phyloP scores from a whole-genome alignment of 2,888 invertebrate species.

The Melinaea menophilus region DNA sequence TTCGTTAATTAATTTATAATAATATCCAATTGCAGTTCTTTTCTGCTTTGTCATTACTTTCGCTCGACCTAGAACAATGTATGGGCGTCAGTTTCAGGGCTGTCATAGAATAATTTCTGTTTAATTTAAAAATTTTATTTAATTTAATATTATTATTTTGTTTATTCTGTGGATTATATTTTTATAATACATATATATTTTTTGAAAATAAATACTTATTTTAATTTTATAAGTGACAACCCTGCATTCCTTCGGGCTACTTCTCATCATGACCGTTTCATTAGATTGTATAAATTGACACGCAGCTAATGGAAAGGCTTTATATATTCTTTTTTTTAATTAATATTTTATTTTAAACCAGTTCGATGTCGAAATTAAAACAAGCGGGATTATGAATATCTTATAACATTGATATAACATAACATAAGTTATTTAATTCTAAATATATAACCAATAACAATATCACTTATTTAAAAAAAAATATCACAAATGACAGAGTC shows the following conservation, averaged over 20 bases:
- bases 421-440: no score
- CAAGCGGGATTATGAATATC: conserved; percentile 30
- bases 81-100: no score
- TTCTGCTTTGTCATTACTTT: no score
- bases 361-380: conserved; percentile 25
- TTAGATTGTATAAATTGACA: conserved; percentile 44
- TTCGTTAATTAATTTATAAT: no score
- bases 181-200: no score
- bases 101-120: not conserved
- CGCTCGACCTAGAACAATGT: no score
- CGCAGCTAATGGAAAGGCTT: conserved; percentile 39
- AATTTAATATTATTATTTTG: no score
- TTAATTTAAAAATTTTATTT: no score
- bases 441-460: not conserved
- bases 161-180: no score
- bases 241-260: conserved; percentile 16
- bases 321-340: conserved; percentile 11
- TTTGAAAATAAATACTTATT: no score
- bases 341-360: conserved; percentile 14
- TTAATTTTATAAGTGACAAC: conserved; percentile 10
- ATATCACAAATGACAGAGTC: conserved; percentile 2
- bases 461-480: not conserved
- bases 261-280: conserved; percentile 28
- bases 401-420: conserved; percentile 42
- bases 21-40: no score